A percentile compares a stretch with the other conserved stretches of the same genome.
Conservation (phyloP, 1,140 invertebrate genomes). For the Bilobella aurantiaca region DNA sequence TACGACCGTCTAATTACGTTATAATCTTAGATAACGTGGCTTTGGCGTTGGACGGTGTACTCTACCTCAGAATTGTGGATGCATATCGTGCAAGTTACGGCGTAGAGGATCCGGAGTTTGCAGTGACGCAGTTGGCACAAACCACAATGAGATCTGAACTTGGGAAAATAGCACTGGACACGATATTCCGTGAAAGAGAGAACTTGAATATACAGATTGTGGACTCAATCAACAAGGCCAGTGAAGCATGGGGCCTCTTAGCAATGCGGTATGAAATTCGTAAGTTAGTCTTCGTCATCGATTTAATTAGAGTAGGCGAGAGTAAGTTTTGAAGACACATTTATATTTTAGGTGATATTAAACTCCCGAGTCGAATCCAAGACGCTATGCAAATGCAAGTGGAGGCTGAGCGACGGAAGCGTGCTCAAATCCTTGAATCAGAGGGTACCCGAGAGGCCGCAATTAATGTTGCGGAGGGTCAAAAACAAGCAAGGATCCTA, state of each 20-base stretch:
- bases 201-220: conserved; percentile 92
- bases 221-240: conserved; percentile 93
- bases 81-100: conserved; percentile 95
- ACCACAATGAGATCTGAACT: conserved; percentile 98
- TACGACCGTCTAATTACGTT: background rate
- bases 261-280: conserved; percentile 97
- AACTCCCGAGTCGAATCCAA: conserved; percentile 80
- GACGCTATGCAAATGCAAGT: conserved; percentile 99
- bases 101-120: conserved; percentile 98
- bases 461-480: conserved; percentile 95
- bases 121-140: conserved; percentile 95
- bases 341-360: conserved; percentile 68
- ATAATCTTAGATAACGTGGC: conserved; percentile 81
- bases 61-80: conserved; percentile 88
- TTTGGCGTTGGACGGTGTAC: conserved; percentile 89
- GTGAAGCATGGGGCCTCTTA: conserved; percentile 94
- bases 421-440: conserved; percentile 92
- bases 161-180: conserved; percentile 95
- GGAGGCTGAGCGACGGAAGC: conserved; percentile 90
- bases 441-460: conserved; percentile 89
- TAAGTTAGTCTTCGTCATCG: conserved; percentile 45
- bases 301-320: background rate
- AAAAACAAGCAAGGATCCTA: conserved; percentile 79
- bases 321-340: background rate
- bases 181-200: conserved; percentile 92